phyloP scores from a whole-genome alignment of 1,140 invertebrate genomes.

The Platorchestia sp. region DNA sequence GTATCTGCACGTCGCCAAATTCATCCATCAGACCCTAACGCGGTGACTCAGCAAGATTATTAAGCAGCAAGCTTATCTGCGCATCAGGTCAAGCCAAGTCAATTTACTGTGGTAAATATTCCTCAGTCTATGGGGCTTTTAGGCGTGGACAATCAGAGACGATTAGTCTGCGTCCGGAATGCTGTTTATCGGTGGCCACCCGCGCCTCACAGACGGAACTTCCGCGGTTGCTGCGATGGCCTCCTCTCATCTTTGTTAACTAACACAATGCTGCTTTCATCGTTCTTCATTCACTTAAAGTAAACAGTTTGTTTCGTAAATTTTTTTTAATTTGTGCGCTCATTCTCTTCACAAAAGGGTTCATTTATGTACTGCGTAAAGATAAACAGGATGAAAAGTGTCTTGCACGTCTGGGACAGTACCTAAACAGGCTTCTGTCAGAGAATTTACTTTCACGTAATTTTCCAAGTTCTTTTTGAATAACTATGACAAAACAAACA shows the following conservation, averaged over 20 bases:
- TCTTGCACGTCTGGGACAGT: neutral
- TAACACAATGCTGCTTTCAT: neutral
- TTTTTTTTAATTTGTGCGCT: neutral
- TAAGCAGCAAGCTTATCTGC: constrained; percentile 42
- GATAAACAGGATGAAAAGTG: neutral
- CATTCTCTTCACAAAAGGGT: neutral
- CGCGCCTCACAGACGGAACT: neutral
- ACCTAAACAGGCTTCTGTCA: neutral
- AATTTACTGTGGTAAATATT: constrained; percentile 43
- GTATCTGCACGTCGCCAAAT: constrained; percentile 40
- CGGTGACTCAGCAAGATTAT: constrained; percentile 36
- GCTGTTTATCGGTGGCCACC: constrained; percentile 19
- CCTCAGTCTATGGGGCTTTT: constrained; percentile 33
- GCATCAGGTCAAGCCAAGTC: constrained; percentile 38
- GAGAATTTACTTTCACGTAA: neutral
- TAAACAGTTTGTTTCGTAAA: neutral
- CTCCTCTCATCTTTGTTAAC: neutral
- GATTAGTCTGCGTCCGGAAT: constrained; percentile 38
- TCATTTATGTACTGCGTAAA: neutral
- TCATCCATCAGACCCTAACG: constrained; percentile 31
- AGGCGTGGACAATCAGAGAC: constrained; percentile 8
- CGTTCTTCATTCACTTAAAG: neutral
- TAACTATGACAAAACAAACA: neutral
- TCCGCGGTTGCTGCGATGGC: neutral
- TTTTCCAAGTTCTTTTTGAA: neutral